Conservation (phyloP, 2,113 vertebrate genomes). For the Murina feae region DNA sequence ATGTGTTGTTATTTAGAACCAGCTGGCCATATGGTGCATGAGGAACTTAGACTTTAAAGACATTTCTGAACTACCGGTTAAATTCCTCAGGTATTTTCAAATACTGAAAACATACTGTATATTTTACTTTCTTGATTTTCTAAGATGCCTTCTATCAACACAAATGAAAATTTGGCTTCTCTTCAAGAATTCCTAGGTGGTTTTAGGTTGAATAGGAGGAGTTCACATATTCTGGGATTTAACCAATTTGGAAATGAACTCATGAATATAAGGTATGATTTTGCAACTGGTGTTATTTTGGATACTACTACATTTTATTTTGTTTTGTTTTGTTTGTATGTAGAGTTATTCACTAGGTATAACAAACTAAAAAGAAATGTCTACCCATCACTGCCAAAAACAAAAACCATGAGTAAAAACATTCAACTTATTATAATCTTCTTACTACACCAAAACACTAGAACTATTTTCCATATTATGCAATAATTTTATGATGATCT, state of each 20-base stretch:
- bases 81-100: conserved; percentile 38
- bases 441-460: background rate
- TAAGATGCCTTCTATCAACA: background rate
- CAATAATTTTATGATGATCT: background rate
- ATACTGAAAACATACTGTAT: background rate
- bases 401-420: background rate
- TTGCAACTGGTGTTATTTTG: background rate
- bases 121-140: background rate
- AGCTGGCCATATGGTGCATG: background rate
- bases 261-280: background rate
- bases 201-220: background rate
- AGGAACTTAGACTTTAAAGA: background rate
- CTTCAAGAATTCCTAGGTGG: background rate
- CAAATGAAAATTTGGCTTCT: background rate
- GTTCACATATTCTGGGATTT: background rate
- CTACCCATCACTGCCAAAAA: background rate
- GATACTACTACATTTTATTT: background rate
- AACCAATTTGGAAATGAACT: background rate
- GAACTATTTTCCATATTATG: background rate
- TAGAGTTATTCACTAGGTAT: background rate
- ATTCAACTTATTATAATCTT: background rate
- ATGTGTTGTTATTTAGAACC: background rate
- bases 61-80: conserved; percentile 11
- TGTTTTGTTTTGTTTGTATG: background rate
- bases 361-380: background rate